A percentile compares a stretch with the other conserved stretches of the same genome.
phyloP scores from a whole-genome alignment of 2,113 vertebrate species.

The Geothlypis trichas region DNA sequence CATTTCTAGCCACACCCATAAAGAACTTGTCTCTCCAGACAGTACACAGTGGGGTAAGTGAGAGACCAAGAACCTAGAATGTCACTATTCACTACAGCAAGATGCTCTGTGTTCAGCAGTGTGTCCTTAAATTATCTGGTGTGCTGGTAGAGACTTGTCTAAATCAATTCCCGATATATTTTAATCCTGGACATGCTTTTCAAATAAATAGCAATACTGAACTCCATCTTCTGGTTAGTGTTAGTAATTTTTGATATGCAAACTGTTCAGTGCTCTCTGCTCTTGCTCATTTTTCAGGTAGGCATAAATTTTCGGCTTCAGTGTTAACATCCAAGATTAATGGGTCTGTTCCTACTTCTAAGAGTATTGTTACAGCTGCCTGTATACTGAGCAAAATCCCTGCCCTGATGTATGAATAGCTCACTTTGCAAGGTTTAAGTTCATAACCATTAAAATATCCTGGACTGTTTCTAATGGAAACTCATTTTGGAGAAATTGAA shows the following conservation, averaged over 20 bases:
- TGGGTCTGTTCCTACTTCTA: neutral
- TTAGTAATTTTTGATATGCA: neutral
- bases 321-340: neutral
- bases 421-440: neutral
- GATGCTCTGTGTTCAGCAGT: neutral
- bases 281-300: neutral
- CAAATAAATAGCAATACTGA: neutral
- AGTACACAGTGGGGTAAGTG: neutral
- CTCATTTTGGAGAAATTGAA: neutral
- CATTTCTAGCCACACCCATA: neutral
- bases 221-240: neutral
- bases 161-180: neutral
- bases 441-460: neutral
- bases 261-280: neutral
- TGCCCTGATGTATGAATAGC: neutral
- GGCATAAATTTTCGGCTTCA: neutral
- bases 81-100: neutral
- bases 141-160: neutral
- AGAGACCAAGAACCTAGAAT: neutral
- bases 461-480: neutral
- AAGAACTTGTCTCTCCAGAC: neutral
- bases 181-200: neutral
- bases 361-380: constrained; percentile 38
- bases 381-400: neutral
- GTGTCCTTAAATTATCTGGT: neutral